Conservation (phyloP, 2,113 vertebrate species). For the Colaptes auratus region DNA sequence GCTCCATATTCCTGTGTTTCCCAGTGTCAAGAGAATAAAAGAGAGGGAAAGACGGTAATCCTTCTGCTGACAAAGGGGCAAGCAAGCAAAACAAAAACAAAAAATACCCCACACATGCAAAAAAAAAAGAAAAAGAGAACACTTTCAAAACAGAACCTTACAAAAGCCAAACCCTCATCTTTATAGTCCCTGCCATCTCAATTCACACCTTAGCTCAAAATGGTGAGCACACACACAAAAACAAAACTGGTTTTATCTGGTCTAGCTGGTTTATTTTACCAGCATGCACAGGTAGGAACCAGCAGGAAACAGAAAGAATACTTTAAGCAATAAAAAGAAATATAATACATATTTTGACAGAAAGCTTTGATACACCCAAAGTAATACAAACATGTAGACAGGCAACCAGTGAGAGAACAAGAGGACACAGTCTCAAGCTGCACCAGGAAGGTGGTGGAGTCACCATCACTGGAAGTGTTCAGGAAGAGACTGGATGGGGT, state of each 20-base stretch:
- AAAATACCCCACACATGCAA: neutral
- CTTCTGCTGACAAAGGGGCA: neutral
- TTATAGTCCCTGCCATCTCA: neutral
- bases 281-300: neutral
- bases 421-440: too few relatives aligned
- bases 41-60: neutral
- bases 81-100: neutral
- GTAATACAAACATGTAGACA: neutral
- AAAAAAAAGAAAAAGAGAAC: neutral
- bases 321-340: neutral
- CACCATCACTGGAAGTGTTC: too few relatives aligned
- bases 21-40: neutral
- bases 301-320: neutral
- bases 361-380: neutral
- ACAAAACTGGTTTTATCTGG: neutral
- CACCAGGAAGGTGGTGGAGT: too few relatives aligned
- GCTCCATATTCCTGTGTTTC: neutral
- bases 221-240: neutral
- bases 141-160: neutral
- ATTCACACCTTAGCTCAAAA: neutral
- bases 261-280: neutral
- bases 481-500: too few relatives aligned
- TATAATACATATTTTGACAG: neutral
- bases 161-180: neutral
- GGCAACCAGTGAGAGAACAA: too few relatives aligned